A percentile compares a stretch with the other conserved stretches of the same genome.
These are phyloP conservation scores for Hydrocynus forskahlii DNA, from an alignment of 2,797 vertebrate genomes.

Conservation along the genomic window DNA sequence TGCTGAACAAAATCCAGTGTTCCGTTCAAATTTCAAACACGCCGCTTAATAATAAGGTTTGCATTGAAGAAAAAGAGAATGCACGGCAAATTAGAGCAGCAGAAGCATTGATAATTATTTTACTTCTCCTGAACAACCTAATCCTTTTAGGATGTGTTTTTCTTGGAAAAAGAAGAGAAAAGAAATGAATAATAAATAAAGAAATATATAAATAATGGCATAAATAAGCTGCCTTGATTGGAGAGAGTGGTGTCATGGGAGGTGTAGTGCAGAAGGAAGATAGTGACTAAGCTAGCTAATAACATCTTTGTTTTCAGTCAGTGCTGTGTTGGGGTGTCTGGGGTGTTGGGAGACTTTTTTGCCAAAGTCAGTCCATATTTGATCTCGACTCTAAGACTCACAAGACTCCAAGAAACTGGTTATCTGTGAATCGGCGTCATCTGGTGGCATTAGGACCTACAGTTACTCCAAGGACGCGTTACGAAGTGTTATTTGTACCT, in stretches of 20 bases:
- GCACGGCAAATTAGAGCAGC: conserved; percentile 64
- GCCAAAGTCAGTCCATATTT: conserved; percentile 75
- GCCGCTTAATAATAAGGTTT: conserved; percentile 56
- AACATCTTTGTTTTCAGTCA: conserved; percentile 84
- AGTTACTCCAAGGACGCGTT: conserved; percentile 63
- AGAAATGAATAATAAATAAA: conserved; percentile 76
- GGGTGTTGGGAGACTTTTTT: conserved; percentile 75
- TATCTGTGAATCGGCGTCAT: conserved; percentile 70
- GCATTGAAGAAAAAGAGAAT: conserved; percentile 66
- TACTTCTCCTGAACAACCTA: conserved; percentile 90
- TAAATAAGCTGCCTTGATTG: conserved; percentile 88
- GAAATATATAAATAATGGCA: conserved; percentile 82
- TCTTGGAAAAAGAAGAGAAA: conserved; percentile 70
- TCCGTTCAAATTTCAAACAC: conserved; percentile 61
- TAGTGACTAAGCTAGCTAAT: conserved; percentile 86
- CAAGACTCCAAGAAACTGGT: conserved; percentile 63
- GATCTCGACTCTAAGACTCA: conserved; percentile 65
- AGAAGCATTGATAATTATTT: conserved; percentile 77
- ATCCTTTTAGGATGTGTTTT: conserved; percentile 96
- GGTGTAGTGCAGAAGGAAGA: conserved; percentile 83
- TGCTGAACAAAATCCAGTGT: conserved; percentile 58
- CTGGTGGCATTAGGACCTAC: conserved; percentile 42
- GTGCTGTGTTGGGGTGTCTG: conserved; percentile 71
- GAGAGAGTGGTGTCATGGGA: conserved; percentile 90
- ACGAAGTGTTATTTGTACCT: conserved; percentile 64